Evolutionary conservation across 2,888 invertebrate genomes (phyloP).

Genomic region (Clanis bilineata): DNA sequence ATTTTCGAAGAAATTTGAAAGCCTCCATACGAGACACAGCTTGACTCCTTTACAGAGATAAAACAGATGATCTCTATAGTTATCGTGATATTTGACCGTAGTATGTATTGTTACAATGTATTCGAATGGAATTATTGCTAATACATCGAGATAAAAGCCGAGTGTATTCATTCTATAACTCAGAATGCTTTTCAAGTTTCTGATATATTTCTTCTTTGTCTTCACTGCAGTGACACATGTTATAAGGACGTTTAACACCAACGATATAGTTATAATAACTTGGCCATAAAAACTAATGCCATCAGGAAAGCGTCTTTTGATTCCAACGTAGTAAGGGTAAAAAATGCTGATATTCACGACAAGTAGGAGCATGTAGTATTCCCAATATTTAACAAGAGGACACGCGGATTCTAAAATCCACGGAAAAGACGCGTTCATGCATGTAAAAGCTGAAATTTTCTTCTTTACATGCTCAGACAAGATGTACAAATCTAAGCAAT

Average conservation of each 20-base stretch:
- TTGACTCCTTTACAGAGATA: conserved; percentile 78
- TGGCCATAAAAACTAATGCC: conserved; percentile 63
- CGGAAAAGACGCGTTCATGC: conserved; percentile 62
- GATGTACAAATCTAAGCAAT: conserved; percentile 71
- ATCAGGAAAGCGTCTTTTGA: conserved; percentile 59
- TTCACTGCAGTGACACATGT: conserved; percentile 72
- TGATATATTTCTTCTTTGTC: conserved; percentile 66
- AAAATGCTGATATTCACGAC: conserved; percentile 66
- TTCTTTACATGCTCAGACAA: conserved; percentile 73
- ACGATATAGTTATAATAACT: conserved; percentile 61
- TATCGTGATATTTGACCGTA: conserved; percentile 56
- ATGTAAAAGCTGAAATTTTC: conserved; percentile 58
- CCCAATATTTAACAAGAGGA: conserved; percentile 73
- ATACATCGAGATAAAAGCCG: conserved; percentile 76
- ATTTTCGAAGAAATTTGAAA: conserved; percentile 70
- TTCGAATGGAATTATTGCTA: conserved; percentile 76
- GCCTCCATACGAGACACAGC: conserved; percentile 75
- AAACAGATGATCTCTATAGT: conserved; percentile 68
- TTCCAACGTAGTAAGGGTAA: conserved; percentile 77
- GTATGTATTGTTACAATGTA: conserved; percentile 68
- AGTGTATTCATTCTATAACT: conserved; percentile 68
- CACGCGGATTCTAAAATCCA: conserved; percentile 76
- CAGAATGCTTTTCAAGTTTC: conserved; percentile 59
- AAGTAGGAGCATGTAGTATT: conserved; percentile 63
- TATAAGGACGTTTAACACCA: conserved; percentile 68